A percentile compares a stretch with the other conserved stretches of the same genome.
Evolutionary conservation across 2,888 invertebrate genomes (phyloP).

Genomic region (Diarsia rubi): DNA sequence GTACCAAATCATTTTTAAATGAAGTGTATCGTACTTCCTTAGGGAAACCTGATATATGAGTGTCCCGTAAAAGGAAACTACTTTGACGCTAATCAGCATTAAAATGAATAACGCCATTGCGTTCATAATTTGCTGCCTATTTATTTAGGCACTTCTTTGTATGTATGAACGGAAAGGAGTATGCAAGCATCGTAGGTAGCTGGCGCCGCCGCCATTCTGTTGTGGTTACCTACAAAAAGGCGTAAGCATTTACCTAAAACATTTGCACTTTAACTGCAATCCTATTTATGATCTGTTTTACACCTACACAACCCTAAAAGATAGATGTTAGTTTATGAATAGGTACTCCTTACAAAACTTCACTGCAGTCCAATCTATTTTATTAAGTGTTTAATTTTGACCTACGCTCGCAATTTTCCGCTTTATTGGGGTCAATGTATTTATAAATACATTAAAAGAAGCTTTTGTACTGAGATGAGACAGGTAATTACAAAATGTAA

Average conservation of each 20-base stretch:
- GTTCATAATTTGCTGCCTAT: not conserved
- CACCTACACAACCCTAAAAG: not conserved
- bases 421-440: no score
- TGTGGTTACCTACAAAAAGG: not conserved
- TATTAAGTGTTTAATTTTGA: not conserved
- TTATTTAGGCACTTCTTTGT: not conserved
- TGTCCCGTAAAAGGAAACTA: constrained; percentile 4
- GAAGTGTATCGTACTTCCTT: constrained; percentile 16
- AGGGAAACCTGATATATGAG: constrained; percentile 16
- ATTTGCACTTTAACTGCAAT: not conserved
- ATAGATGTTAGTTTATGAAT: not conserved
- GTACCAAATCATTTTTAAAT: not conserved
- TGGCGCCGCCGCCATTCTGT: not conserved
- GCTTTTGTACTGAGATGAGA: not conserved
- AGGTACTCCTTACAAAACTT: not conserved
- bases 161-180: not conserved
- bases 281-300: not conserved
- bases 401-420: no score
- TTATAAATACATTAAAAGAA: not conserved
- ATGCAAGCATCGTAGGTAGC: not conserved
- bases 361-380: not conserved
- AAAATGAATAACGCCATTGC: not conserved
- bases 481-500: no score
- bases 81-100: constrained; percentile 3
- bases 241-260: not conserved